A percentile compares a stretch with the other conserved stretches of the same genome.
Evolutionary conservation across 2,113 vertebrate genomes (phyloP).

Genomic region (Misgurnus mizolepis): DNA sequence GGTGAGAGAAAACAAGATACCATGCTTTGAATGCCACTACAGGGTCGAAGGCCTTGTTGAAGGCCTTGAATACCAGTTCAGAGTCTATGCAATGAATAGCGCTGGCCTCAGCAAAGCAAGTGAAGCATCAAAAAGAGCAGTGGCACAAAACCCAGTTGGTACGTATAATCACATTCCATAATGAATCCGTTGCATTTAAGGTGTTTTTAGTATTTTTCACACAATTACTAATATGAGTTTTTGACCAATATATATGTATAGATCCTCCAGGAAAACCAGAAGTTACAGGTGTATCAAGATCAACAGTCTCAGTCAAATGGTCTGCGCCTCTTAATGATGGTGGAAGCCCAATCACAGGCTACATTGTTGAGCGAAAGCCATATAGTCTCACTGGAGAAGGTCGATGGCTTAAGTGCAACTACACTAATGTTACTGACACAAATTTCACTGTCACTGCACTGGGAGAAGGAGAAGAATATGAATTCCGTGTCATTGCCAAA

Average conservation of each 20-base stretch:
- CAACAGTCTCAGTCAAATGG: constrained; percentile 92
- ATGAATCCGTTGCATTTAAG: neutral
- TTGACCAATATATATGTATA: constrained; percentile 58
- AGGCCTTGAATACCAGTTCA: constrained; percentile 96
- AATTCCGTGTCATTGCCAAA: constrained; percentile 94
- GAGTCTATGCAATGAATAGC: constrained; percentile 93
- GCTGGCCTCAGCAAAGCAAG: constrained; percentile 96
- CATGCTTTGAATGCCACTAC: constrained; percentile 90
- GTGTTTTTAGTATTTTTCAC: neutral
- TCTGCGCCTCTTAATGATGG: constrained; percentile 87
- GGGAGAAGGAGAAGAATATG: constrained; percentile 91
- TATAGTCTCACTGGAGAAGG: constrained; percentile 88
- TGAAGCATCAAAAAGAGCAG: constrained; percentile 89
- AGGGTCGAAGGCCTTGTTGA: constrained; percentile 85
- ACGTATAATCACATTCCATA: constrained; percentile 64
- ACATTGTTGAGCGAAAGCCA: constrained; percentile 93
- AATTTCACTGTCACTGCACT: constrained; percentile 90
- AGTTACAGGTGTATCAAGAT: constrained; percentile 90
- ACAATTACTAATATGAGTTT: neutral
- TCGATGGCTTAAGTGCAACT: constrained; percentile 97
- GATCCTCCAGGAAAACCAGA: constrained; percentile 92
- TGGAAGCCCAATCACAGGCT: constrained; percentile 90
- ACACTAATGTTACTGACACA: constrained; percentile 91
- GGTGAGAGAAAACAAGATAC: constrained; percentile 96
- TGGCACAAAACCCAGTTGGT: constrained; percentile 98